phyloP scores from a whole-genome alignment of 2,888 invertebrate genomes.

The Gasteruption jaculator region DNA sequence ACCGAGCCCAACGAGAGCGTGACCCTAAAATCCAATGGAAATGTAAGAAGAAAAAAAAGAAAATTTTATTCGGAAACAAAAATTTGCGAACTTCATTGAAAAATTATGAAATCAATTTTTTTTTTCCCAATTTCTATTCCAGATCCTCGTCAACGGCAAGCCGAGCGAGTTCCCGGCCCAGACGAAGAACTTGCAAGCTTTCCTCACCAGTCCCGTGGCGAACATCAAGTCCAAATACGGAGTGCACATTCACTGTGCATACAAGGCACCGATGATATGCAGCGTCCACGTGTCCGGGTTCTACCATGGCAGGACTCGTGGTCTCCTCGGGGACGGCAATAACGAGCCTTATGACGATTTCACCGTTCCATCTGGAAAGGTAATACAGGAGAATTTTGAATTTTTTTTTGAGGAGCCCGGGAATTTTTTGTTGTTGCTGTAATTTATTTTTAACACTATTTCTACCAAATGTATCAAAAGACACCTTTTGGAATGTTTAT shows the following conservation, averaged over 20 bases:
- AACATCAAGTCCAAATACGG: conserved; percentile 63
- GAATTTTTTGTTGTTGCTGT: conserved; percentile 4
- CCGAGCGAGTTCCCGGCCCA: conserved; percentile 67
- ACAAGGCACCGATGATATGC: conserved; percentile 57
- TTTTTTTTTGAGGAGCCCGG: not conserved
- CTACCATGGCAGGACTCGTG: conserved; percentile 81
- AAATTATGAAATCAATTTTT: conserved; percentile 4
- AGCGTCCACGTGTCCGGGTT: conserved; percentile 73
- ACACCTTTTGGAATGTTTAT: conserved; percentile 7
- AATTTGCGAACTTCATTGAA: not conserved
- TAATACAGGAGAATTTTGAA: conserved; percentile 37
- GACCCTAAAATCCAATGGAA: conserved; percentile 58
- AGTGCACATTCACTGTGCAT: conserved; percentile 59
- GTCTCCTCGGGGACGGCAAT: conserved; percentile 86
- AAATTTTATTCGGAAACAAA: not conserved
- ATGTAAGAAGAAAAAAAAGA: conserved; percentile 46
- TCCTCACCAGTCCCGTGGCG: conserved; percentile 53
- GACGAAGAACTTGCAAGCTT: conserved; percentile 61
- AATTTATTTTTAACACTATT: not conserved
- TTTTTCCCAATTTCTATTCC: conserved; percentile 22
- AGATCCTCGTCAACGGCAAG: conserved; percentile 64
- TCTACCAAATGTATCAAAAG: not conserved
- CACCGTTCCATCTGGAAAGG: conserved; percentile 69
- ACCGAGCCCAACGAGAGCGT: conserved; percentile 65
- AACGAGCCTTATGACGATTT: conserved; percentile 85